Base-by-base conservation (phyloP, 2,113 vertebrate species). In the Vulpes lagopus region DNA sequence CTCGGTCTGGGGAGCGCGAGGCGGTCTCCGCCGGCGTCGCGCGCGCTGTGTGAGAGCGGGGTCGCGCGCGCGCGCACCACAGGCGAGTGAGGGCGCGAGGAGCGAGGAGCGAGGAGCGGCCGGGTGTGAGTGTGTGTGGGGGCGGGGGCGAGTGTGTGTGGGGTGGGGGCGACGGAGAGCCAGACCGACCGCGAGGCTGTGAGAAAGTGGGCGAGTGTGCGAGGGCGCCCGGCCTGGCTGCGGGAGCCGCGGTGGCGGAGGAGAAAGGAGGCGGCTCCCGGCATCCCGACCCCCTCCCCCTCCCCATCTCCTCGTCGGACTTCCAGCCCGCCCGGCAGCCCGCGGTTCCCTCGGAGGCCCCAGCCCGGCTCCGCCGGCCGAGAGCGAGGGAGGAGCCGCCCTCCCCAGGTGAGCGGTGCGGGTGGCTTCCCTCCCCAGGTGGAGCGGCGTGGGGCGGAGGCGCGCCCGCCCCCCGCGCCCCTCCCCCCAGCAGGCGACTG, bases 181-280 rank as follows among this genome's bases (percentile, higher is more conserved):
- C 82, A 2, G 59, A 1, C 27, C 59, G 82, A 8, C 94, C 35
- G 38, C 62, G n/a, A 74, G 94, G 73, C 96, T 12, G 95, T 35
- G 97, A 91, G 96, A 73, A 89, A 80, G 84, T 59, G 85, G 67
- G 95, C 88, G 91, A 95, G 94, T 8, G 95, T 25, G 95, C 60
- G 79, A 53, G 94, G 83, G 83, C 94, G 95, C 92, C 91, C 5
- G 95, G 93, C 93, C 97, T 79, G 97, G 93, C 86, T 59, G 92
- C 35, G n/a, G 97, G 82, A 85, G 95, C 94, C 78, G 94, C 73
- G 64, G 91, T 25, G 85, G 96, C 71, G 65, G 85, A 65, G 78
- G 95, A 92, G 95, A 96, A 97, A 96, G 97, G 97, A 94, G 97
- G 98, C 91, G 98, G 98, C 96, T 93, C 79, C 95, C 76, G 89